These are phyloP conservation scores for Vollenhovia emeryi DNA, from an alignment of 1,140 invertebrate genomes.

Conservation along the genomic window DNA sequence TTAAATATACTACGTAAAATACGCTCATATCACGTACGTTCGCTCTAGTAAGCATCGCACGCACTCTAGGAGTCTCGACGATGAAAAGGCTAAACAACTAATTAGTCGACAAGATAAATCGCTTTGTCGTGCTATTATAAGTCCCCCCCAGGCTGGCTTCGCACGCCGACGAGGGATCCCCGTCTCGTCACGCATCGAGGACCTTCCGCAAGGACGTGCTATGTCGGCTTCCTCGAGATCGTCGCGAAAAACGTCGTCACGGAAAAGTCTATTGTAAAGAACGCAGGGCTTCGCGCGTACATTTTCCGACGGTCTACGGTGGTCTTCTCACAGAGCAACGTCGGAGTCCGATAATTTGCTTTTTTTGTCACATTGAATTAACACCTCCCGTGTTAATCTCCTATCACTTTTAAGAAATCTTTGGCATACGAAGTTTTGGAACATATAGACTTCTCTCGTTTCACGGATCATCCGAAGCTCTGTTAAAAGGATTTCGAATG, in stretches of 20 bases:
- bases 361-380: not conserved
- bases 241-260: constrained; percentile 3
- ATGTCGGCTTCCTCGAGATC: constrained; percentile 8
- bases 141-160: constrained; percentile 49
- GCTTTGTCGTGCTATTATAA: constrained; percentile 69
- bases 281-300: not conserved
- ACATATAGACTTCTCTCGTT: constrained; percentile 9
- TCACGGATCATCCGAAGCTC: constrained; percentile 14
- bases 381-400: not conserved
- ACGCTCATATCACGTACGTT: constrained; percentile 72
- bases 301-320: not conserved
- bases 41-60: constrained; percentile 72
- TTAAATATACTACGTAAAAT: constrained; percentile 66
- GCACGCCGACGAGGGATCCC: not conserved
- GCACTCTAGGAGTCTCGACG: constrained; percentile 75
- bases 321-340: not conserved
- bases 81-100: constrained; percentile 76
- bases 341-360: constrained; percentile 10
- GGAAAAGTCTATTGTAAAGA: not conserved
- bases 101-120: constrained; percentile 70
- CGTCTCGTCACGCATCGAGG: constrained; percentile 11
- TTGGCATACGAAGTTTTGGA: constrained; percentile 46
- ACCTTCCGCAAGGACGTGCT: constrained; percentile 13
- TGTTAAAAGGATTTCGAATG: not conserved
- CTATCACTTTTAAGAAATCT: constrained; percentile 37